Conservation (phyloP, 1,140 invertebrate species). For the Belonocnema kinseyi region DNA sequence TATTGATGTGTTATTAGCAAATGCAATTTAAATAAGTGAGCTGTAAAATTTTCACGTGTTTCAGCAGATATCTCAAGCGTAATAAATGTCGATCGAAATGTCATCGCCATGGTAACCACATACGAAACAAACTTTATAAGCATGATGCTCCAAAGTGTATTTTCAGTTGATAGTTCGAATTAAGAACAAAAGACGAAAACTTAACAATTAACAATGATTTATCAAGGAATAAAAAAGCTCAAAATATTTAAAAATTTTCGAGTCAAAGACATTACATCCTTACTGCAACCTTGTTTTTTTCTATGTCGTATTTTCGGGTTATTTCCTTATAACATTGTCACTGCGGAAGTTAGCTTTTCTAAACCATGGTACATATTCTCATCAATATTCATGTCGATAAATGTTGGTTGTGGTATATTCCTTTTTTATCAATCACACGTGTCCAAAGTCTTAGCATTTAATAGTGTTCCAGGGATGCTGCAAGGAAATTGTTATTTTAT, state of each 20-base stretch:
- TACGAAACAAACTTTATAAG: not conserved
- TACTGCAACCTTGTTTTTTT: slow-evolving; percentile 37
- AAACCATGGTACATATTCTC: not conserved
- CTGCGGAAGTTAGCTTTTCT: not conserved
- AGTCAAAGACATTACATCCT: slow-evolving; percentile 29
- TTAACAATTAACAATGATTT: too few species aligned
- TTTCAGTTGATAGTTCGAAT: not conserved
- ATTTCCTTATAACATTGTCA: slow-evolving; percentile 33
- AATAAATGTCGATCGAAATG: not conserved
- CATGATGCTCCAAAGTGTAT: not conserved
- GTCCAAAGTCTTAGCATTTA: slow-evolving; percentile 33
- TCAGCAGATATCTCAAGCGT: not conserved
- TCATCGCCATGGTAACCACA: not conserved
- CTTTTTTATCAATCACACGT: slow-evolving; percentile 40
- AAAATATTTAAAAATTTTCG: slow-evolving; percentile 37
- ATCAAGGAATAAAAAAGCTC: not conserved
- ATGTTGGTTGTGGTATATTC: slow-evolving; percentile 2
- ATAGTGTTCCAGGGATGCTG: slow-evolving; percentile 40
- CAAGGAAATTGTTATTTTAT: slow-evolving; percentile 44
- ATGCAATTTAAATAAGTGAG: too few species aligned
- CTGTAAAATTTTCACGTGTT: too few species aligned
- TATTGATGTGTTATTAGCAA: too few species aligned
- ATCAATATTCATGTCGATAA: not conserved
- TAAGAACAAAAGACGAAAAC: not conserved
- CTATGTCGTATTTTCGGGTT: slow-evolving; percentile 12